A percentile compares a stretch with the other conserved stretches of the same genome.
Evolutionary conservation across 1,140 invertebrate species (phyloP).

Genomic region (Euwallacea similis): DNA sequence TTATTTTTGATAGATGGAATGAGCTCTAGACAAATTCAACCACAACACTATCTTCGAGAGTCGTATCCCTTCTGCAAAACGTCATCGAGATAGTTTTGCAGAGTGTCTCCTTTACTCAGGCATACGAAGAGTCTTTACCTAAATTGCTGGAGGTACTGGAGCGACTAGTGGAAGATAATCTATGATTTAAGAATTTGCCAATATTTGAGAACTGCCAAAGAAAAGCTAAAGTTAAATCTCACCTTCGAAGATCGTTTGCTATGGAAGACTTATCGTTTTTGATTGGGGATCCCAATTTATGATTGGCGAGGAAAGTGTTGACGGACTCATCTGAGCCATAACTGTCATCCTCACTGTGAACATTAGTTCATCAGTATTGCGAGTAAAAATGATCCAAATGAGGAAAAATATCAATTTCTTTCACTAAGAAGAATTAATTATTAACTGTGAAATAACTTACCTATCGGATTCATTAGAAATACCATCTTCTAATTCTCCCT

Average conservation of each 20-base stretch:
- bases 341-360: constrained; percentile 60
- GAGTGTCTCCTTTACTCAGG: constrained; percentile 52
- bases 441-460: constrained; percentile 47
- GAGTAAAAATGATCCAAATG: background rate
- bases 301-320: constrained; percentile 61
- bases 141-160: constrained; percentile 46
- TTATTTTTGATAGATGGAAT: background rate
- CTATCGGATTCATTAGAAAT: constrained; percentile 65
- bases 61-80: constrained; percentile 48
- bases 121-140: constrained; percentile 49
- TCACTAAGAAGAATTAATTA: background rate
- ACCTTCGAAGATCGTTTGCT: constrained; percentile 42
- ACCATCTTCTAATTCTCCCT: constrained; percentile 70
- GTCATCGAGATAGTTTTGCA: constrained; percentile 51
- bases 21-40: constrained; percentile 37
- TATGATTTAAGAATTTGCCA: constrained; percentile 4
- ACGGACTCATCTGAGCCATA: constrained; percentile 65
- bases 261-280: constrained; percentile 40
- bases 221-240: constrained; percentile 3
- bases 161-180: constrained; percentile 43
- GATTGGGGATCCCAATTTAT: constrained; percentile 55
- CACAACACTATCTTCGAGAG: constrained; percentile 28
- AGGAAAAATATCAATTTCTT: background rate
- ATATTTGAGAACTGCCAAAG: background rate
- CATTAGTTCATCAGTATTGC: background rate